Conservation (phyloP, 2,113 vertebrate genomes). For the Pardalotus punctatus region DNA sequence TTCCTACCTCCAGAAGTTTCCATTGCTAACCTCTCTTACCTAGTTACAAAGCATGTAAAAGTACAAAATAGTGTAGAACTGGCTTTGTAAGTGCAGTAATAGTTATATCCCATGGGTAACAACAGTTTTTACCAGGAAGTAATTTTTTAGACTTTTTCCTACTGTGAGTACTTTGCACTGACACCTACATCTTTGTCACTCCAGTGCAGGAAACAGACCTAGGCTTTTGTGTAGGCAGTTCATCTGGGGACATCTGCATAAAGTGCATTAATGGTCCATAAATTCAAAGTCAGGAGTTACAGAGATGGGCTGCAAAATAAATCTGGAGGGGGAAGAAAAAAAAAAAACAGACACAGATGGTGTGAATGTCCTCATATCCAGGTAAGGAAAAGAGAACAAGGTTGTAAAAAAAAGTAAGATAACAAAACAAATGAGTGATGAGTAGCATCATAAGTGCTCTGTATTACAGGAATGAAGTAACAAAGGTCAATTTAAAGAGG, state of each 20-base stretch:
- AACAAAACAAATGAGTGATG: background rate
- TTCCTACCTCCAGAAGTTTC: background rate
- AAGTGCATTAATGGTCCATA: background rate
- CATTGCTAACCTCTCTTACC: background rate
- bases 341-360: no score
- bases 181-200: conserved; percentile 34
- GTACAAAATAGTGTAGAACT: background rate
- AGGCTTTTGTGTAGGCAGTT: background rate
- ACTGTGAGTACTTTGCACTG: background rate
- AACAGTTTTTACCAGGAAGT: background rate
- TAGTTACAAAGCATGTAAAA: background rate
- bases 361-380: background rate
- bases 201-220: background rate
- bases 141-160: background rate
- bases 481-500: background rate
- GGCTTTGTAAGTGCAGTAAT: background rate
- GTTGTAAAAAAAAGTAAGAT: background rate
- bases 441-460: background rate
- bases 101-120: background rate
- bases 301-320: background rate
- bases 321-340: background rate
- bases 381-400: background rate
- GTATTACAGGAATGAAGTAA: background rate
- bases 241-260: background rate
- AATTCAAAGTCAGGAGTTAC: background rate